Conservation (phyloP, 53 echinoderm and acorn worm genomes). For the Mesocentrotus franciscanus region DNA sequence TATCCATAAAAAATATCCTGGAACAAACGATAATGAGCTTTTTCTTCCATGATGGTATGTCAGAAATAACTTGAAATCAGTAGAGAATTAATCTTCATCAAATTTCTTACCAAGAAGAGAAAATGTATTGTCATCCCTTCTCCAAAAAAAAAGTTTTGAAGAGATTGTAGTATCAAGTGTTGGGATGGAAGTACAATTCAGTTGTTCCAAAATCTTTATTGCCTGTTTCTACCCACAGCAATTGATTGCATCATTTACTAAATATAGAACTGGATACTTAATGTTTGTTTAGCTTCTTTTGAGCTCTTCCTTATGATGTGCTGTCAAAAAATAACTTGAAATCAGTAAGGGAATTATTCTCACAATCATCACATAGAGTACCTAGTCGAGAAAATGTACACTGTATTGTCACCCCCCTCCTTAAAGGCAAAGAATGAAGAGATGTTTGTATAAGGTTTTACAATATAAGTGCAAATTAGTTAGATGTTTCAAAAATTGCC, state of each 20-base stretch:
- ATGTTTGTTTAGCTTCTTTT: too few relatives aligned
- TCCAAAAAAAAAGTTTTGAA: background rate
- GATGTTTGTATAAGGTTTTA: background rate
- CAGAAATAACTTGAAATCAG: background rate
- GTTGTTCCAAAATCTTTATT: too few relatives aligned
- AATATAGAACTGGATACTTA: too few relatives aligned
- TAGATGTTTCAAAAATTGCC: too few relatives aligned
- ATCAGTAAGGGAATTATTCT: background rate
- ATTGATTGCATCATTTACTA: too few relatives aligned
- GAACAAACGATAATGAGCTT: background rate
- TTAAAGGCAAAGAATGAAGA: background rate
- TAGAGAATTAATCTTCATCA: slow-evolving; percentile 21
- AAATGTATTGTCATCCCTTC: background rate
- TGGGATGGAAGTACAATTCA: too few relatives aligned
- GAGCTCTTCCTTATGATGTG: too few relatives aligned
- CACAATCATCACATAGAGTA: background rate
- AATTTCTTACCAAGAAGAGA: background rate
- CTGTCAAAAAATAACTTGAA: background rate
- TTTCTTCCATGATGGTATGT: background rate
- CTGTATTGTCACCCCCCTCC: background rate
- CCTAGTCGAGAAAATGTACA: background rate
- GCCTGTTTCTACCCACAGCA: too few relatives aligned
- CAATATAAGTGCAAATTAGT: too few relatives aligned
- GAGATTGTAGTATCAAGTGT: background rate
- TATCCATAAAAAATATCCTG: slow-evolving; percentile 22